Percentiles rank a stretch among this genome's conserved stretches.
These are phyloP conservation scores for Sitta europaea DNA, from an alignment of 2,113 vertebrate genomes.

Conservation along the genomic window DNA sequence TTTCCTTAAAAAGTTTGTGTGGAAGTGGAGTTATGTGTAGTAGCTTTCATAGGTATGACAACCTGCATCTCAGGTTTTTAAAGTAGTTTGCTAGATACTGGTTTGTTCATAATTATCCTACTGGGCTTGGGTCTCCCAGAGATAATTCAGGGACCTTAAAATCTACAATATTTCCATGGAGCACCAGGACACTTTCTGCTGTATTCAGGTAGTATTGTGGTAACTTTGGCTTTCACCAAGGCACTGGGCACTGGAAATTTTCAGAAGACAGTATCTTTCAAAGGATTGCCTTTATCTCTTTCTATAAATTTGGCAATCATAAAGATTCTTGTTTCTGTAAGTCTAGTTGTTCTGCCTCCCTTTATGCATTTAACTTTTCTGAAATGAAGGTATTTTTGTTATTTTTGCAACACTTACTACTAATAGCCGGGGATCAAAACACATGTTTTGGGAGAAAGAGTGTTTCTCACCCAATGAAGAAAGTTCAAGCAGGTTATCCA, in stretches of 20 bases:
- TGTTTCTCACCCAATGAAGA: not conserved
- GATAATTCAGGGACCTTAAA: not conserved
- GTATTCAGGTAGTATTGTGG: not conserved
- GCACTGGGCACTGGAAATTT: not conserved
- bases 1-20: not conserved
- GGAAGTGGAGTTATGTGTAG: not conserved
- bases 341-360: not conserved
- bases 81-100: not conserved
- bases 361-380: not conserved
- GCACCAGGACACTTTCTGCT: not conserved
- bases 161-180: not conserved
- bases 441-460: not conserved
- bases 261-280: not conserved
- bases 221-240: not conserved
- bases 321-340: not conserved
- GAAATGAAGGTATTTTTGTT: not conserved
- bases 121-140: rapidly evolving
- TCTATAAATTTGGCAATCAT: not conserved
- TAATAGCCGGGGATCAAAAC: not conserved
- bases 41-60: not conserved
- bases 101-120: not conserved
- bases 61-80: rapidly evolving
- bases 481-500: not conserved
- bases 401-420: not conserved
- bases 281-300: not conserved